These are phyloP conservation scores for Byasa hedistus DNA, from an alignment of 2,888 invertebrate species.

Conservation along the genomic window DNA sequence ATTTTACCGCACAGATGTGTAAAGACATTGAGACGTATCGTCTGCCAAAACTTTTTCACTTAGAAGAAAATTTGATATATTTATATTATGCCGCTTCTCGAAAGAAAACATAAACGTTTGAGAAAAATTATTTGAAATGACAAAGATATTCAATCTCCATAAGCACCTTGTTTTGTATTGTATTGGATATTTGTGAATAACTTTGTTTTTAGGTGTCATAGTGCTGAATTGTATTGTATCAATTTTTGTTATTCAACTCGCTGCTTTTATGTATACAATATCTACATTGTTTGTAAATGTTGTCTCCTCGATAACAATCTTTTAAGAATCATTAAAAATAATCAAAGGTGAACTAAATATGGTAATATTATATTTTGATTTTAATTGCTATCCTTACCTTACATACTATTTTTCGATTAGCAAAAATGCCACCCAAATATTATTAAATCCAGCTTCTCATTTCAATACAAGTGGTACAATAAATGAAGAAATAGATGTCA, in stretches of 20 bases:
- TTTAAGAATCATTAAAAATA: no score
- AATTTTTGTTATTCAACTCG: neutral
- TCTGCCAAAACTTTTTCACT: constrained; percentile 27
- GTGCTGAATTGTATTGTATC: neutral
- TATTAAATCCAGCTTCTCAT: no score
- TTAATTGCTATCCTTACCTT: no score
- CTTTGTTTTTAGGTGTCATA: neutral
- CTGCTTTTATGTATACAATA: neutral
- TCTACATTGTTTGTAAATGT: no score
- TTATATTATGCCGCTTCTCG: constrained; percentile 9
- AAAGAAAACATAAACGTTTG: neutral
- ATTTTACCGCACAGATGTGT: constrained; percentile 27
- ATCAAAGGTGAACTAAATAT: no score
- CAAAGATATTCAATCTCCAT: constrained; percentile 7
- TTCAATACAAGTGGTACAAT: no score
- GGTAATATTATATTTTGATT: no score
- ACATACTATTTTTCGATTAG: no score
- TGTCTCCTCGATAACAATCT: no score
- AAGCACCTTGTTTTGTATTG: neutral
- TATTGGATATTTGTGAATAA: neutral
- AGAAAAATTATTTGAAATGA: constrained; percentile 12
- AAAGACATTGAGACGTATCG: constrained; percentile 24
- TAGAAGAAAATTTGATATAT: constrained; percentile 28
- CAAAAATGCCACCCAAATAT: no score
- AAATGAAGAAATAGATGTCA: no score